phyloP scores from a whole-genome alignment of 23 tunicate species.

The Trididemnum nubilum region DNA sequence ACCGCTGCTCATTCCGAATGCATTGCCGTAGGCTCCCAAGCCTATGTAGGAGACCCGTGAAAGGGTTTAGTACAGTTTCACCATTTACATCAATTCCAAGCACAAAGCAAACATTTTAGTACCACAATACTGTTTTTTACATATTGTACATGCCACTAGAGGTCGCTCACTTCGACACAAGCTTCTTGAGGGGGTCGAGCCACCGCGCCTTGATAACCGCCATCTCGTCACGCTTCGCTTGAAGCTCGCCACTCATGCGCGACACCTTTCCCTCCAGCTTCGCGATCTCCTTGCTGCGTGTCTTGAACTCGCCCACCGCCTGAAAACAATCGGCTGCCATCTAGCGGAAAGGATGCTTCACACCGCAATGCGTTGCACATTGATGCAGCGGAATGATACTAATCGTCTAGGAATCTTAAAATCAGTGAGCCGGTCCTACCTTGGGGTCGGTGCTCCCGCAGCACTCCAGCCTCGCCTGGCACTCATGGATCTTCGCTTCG shows the following conservation, averaged over 20 bases:
- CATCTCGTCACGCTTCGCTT: constrained; percentile 41
- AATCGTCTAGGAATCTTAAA: no score
- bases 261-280: constrained; percentile 44
- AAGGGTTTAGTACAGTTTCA: no score
- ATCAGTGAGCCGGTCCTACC: no score
- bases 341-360: neutral
- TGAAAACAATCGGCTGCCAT: constrained; percentile 18
- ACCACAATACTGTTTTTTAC: no score
- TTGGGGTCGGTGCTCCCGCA: constrained; percentile 75
- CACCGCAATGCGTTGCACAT: no score
- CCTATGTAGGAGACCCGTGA: no score
- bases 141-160: no score
- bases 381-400: no score
- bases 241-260: constrained; percentile 19
- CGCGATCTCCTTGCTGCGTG: constrained; percentile 61
- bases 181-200: constrained; percentile 49
- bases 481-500: constrained; percentile 66
- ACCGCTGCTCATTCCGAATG: no score
- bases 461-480: constrained; percentile 61
- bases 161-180: constrained; percentile 43
- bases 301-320: constrained; percentile 68
- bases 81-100: no score
- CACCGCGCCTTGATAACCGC: constrained; percentile 51
- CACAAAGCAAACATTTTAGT: no score
- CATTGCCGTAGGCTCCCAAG: no score